Percentiles rank a stretch among this genome's conserved stretches.
Conservation (phyloP, 1,140 invertebrate species). For the Pseudomyrmex flavicornis region DNA sequence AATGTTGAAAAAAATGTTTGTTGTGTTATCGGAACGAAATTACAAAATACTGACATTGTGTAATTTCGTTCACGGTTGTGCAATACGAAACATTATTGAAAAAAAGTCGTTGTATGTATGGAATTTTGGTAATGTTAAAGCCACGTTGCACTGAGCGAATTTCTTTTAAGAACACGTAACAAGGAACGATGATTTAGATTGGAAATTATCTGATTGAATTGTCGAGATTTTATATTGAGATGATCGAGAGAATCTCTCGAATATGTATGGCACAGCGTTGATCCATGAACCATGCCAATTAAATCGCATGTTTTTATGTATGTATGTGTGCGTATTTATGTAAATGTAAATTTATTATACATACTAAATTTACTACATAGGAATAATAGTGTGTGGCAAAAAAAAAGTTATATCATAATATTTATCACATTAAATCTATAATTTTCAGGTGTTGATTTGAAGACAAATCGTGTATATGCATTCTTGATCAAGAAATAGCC, state of each 20-base stretch:
- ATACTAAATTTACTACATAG: constrained; percentile 27
- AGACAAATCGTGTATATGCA: too few species aligned
- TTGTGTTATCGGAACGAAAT: constrained; percentile 36
- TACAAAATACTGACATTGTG: constrained; percentile 20
- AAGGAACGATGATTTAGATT: constrained; percentile 1
- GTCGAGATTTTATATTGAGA: not conserved
- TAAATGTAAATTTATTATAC: not conserved
- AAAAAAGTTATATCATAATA: not conserved
- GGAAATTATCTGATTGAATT: not conserved
- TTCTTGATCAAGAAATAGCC: too few species aligned
- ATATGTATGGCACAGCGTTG: constrained; percentile 63
- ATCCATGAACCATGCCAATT: constrained; percentile 29
- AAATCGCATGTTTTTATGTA: constrained; percentile 24
- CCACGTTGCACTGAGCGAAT: not conserved
- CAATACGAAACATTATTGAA: constrained; percentile 16
- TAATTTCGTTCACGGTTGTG: constrained; percentile 35
- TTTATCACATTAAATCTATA: constrained; percentile 36
- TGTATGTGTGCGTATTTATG: constrained; percentile 37
- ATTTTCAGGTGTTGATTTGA: not conserved
- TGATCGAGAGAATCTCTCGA: not conserved
- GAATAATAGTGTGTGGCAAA: too few species aligned
- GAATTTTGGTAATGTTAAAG: constrained; percentile 37
- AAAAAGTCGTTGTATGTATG: constrained; percentile 28
- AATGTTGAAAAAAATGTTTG: constrained; percentile 22
- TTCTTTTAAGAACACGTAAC: not conserved